Evolutionary conservation across 2,888 invertebrate species (phyloP).

Genomic region (Oscheius sp.): DNA sequence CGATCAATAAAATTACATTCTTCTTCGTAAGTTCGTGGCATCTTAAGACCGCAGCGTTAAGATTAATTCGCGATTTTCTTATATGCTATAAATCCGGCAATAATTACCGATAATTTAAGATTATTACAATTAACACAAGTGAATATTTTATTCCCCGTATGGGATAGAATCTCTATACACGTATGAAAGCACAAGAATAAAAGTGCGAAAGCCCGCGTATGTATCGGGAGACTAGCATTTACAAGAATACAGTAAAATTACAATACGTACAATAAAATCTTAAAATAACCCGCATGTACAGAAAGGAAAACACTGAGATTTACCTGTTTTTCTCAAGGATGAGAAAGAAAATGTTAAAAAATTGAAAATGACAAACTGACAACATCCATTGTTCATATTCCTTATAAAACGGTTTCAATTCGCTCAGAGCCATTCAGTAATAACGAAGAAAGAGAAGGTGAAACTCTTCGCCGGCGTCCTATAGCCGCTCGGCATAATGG

Average conservation of each 20-base stretch:
- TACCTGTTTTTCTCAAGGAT: constrained; percentile 13
- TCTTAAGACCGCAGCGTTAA: constrained; percentile 31
- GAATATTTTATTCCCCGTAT: constrained; percentile 5
- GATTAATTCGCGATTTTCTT: too few species aligned
- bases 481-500: constrained; percentile 83
- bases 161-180: constrained; percentile 14
- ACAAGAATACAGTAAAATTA: background rate
- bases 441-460: background rate
- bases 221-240: constrained; percentile 1
- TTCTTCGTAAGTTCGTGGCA: constrained; percentile 82
- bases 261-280: background rate
- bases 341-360: background rate
- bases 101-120: background rate
- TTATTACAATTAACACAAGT: background rate
- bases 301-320: background rate
- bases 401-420: constrained; percentile 19
- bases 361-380: background rate
- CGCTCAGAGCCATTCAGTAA: constrained; percentile 2
- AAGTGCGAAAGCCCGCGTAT: background rate
- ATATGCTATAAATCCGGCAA: background rate
- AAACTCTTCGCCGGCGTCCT: background rate
- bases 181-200: constrained; percentile 3
- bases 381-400: too few species aligned
- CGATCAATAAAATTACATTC: constrained; percentile 93
- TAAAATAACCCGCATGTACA: background rate